phyloP scores from a whole-genome alignment of 2,113 vertebrate species.

The Poeciliopsis turrubarensis region DNA sequence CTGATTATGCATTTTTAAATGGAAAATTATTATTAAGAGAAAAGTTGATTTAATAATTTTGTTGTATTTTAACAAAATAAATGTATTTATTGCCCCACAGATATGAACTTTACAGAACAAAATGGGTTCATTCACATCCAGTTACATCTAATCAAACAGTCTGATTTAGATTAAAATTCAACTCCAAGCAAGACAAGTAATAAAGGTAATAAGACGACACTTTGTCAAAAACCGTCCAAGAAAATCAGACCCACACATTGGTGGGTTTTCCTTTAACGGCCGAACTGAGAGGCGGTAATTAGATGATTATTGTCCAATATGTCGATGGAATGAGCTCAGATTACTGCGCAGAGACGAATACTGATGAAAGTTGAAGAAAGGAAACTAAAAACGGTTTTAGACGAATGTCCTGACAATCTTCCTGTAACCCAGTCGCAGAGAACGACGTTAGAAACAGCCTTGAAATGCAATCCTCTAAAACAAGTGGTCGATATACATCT shows the following conservation, averaged over 20 bases:
- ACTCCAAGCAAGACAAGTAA: neutral
- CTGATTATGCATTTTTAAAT: neutral
- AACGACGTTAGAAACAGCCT: slow-evolving; percentile 48
- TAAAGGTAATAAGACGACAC: neutral
- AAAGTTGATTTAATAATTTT: neutral
- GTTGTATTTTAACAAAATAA: neutral
- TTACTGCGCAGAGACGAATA: no score
- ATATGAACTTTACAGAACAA: neutral
- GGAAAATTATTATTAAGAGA: neutral
- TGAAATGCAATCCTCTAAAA: slow-evolving; percentile 62
- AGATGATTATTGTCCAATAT: neutral
- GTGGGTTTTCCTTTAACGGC: neutral
- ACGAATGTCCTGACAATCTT: slow-evolving; percentile 58
- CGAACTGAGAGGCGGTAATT: neutral
- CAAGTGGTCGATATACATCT: no score
- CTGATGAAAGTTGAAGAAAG: no score
- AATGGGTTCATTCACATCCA: neutral
- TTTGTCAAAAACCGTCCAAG: no score
- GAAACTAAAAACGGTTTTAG: slow-evolving; percentile 2
- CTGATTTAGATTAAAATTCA: neutral
- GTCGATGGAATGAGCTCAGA: neutral
- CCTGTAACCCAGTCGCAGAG: slow-evolving; percentile 65
- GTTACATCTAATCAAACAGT: neutral
- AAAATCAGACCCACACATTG: no score
- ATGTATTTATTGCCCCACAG: neutral